Evolutionary conservation across 2,113 vertebrate species (phyloP), one percentile per base, ranked within the genome.

Genomic region (Eurypyga helias): DNA sequence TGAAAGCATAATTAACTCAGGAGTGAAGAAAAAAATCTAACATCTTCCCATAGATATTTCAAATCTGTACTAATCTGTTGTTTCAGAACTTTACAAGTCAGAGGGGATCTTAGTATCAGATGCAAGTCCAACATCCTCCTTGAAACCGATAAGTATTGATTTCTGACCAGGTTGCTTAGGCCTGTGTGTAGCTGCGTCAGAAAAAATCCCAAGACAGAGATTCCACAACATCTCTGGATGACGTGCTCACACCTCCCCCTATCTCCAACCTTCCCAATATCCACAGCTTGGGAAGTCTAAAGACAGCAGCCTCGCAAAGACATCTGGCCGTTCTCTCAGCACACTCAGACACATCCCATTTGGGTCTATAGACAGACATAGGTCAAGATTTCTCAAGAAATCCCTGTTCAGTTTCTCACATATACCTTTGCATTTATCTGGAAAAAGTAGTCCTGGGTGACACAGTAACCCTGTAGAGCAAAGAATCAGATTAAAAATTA

Each of bases 191-290:
- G 72, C 26, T 20, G 58, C 11, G 33, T 61, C 55, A 67, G 48
- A 89, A 58, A 83, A 89, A 66, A 33, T 66, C 34, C 11, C 28
- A 79, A 66, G 14, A 64, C 11, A 11, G 11, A 29, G 6, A 78
- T 38, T 43, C 29, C 33, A 55, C 57, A 64, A 36, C 5, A 7
- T 73, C 64, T 78, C 1, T 4, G 45, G 25, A 45, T 12, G 87
- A 69, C 0, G 0, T 4, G 4, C 33, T 69, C 78, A 33, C 33
- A 54, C 3, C 15, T 73, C 5, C 6, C 33, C 5, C 54, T 55
- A 2, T 4, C 49, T 94, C 49, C 69, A 83, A 11, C 33, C 17
- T 69, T 46, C 49, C 34, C 34, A 65, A 24, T 15, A 73, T 2
- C 13, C 38, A 80, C 13, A 78, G 33, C 9, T 31, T 28, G 28